These are phyloP conservation scores for Aegypius monachus DNA, from an alignment of 2,113 vertebrate species.

Conservation along the genomic window DNA sequence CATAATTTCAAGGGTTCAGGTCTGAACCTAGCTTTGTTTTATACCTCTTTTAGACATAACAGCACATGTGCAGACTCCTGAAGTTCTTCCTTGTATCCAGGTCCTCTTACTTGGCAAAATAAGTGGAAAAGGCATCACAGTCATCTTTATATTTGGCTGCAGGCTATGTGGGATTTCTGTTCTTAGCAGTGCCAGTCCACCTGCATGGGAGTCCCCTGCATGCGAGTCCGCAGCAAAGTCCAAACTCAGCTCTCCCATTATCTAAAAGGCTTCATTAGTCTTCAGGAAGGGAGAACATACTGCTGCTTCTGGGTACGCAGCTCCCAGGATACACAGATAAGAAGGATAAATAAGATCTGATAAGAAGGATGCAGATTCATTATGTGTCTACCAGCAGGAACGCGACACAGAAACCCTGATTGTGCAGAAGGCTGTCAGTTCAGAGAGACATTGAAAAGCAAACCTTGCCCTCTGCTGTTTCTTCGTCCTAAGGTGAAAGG, in stretches of 20 bases:
- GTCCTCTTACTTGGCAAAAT: background rate
- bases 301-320: background rate
- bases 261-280: background rate
- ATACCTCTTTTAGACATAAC: background rate
- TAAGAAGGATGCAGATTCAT: background rate
- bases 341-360: background rate
- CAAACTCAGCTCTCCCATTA: background rate
- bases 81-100: background rate
- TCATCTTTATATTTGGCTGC: background rate
- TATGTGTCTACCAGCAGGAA: background rate
- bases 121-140: background rate
- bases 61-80: background rate
- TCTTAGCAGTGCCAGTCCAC: background rate
- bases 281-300: background rate
- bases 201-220: background rate
- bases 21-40: background rate
- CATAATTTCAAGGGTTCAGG: conserved; percentile 37
- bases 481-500: background rate
- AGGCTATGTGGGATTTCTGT: background rate
- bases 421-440: background rate
- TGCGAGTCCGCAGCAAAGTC: background rate
- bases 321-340: background rate
- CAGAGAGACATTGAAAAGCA: background rate
- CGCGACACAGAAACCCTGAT: background rate
- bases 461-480: background rate